A percentile compares a stretch with the other conserved stretches of the same genome.
Conservation (phyloP, 2,113 vertebrate genomes). For the Apteryx owenii region DNA sequence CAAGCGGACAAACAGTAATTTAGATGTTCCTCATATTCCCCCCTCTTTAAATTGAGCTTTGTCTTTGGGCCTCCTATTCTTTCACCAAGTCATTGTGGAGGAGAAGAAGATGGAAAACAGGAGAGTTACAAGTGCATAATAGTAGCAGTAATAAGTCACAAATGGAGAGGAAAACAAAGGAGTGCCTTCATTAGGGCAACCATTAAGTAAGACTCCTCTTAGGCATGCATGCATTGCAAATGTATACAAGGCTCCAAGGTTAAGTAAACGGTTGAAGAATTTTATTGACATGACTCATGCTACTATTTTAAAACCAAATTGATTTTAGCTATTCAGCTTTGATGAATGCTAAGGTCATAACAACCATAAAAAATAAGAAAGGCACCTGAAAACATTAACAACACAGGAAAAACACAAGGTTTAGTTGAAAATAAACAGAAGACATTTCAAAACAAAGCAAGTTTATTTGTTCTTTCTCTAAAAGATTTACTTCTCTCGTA, state of each 20-base stretch:
- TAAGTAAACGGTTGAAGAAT: conserved; percentile 52
- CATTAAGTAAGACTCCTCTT: not conserved
- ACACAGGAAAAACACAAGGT: conserved; percentile 9
- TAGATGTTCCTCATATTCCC: not conserved
- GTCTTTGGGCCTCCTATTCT: not conserved
- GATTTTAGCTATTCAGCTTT: conserved; percentile 16
- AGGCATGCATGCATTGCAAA: not conserved
- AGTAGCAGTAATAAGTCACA: not conserved
- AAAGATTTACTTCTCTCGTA: conserved; percentile 37
- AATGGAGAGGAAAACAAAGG: not conserved
- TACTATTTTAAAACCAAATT: conserved; percentile 37
- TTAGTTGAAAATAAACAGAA: conserved; percentile 34
- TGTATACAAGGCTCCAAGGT: not conserved
- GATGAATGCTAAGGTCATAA: conserved; percentile 26
- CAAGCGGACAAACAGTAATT: not conserved
- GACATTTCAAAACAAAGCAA: conserved; percentile 33
- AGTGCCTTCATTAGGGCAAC: not conserved
- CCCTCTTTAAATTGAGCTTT: not conserved
- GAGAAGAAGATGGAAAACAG: not conserved
- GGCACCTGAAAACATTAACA: conserved; percentile 48
- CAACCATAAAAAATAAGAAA: conserved; percentile 38
- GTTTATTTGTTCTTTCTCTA: conserved; percentile 48
- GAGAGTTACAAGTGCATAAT: not conserved
- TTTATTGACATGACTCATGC: conserved; percentile 58
- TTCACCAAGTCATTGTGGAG: not conserved